phyloP scores from a whole-genome alignment of 2,797 vertebrate species.

The Melanitta fusca region DNA sequence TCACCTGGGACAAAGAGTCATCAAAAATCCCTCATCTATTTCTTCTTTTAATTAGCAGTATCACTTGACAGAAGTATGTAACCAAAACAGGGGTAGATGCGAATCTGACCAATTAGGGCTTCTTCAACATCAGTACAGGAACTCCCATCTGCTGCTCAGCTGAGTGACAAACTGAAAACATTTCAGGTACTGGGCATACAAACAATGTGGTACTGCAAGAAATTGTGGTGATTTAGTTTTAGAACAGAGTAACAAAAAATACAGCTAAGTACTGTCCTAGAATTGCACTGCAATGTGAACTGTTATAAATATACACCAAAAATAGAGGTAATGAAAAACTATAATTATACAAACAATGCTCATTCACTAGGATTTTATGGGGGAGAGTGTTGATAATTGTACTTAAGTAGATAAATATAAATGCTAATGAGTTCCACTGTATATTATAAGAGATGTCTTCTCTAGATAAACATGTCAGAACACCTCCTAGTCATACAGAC shows the following conservation, averaged over 20 bases:
- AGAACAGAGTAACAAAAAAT: not conserved
- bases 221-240: not conserved
- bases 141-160: not conserved
- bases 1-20: not conserved
- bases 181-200: not conserved
- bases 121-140: not conserved
- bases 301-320: not conserved
- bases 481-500: slow-evolving; percentile 61
- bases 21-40: not conserved
- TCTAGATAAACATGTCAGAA: slow-evolving; percentile 73
- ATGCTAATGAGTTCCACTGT: slow-evolving; percentile 70
- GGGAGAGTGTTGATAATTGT: slow-evolving; percentile 61
- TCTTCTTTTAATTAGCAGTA: slow-evolving; percentile 5
- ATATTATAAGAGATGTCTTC: slow-evolving; percentile 74
- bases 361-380: slow-evolving; percentile 35
- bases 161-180: slow-evolving; percentile 24
- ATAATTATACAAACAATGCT: slow-evolving; percentile 50
- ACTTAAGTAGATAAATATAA: slow-evolving; percentile 72
- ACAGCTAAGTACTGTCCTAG: not conserved
- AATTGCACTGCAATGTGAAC: not conserved
- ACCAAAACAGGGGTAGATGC: not conserved
- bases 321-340: not conserved
- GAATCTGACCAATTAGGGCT: not conserved
- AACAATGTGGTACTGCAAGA: not conserved
- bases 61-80: not conserved